Conservation (phyloP, 1,140 invertebrate species). For the Lepidurus apus region DNA sequence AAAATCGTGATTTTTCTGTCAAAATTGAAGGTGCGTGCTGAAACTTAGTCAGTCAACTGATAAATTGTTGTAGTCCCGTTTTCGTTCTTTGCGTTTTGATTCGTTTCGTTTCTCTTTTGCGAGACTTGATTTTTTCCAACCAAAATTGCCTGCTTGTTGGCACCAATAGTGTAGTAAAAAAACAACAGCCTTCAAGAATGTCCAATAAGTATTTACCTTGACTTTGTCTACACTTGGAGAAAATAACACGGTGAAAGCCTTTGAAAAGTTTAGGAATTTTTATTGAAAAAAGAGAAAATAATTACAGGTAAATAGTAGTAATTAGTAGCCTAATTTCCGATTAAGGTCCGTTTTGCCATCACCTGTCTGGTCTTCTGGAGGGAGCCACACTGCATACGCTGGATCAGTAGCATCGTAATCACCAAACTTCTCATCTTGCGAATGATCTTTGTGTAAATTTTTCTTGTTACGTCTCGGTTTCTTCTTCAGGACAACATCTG, state of each 20-base stretch:
- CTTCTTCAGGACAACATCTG: not conserved
- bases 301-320: too few relatives aligned
- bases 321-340: constrained; percentile 75
- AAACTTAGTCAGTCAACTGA: not conserved
- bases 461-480: not conserved
- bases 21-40: not conserved
- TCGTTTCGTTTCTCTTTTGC: not conserved
- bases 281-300: not conserved
- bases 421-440: not conserved
- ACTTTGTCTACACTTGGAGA: constrained; percentile 8
- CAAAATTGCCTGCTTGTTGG: not conserved
- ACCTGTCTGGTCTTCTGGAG: constrained; percentile 65
- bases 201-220: not conserved
- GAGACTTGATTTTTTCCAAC: not conserved
- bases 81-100: not conserved
- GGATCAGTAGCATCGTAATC: constrained; percentile 49
- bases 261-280: not conserved
- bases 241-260: not conserved
- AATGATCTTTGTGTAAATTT: not conserved
- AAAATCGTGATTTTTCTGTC: not conserved
- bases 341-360: constrained; percentile 74
- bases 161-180: not conserved
- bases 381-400: constrained; percentile 65
- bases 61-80: not conserved
- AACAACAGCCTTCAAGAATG: not conserved